phyloP scores from a whole-genome alignment of 2,113 vertebrate genomes.

The Larimichthys crocea region DNA sequence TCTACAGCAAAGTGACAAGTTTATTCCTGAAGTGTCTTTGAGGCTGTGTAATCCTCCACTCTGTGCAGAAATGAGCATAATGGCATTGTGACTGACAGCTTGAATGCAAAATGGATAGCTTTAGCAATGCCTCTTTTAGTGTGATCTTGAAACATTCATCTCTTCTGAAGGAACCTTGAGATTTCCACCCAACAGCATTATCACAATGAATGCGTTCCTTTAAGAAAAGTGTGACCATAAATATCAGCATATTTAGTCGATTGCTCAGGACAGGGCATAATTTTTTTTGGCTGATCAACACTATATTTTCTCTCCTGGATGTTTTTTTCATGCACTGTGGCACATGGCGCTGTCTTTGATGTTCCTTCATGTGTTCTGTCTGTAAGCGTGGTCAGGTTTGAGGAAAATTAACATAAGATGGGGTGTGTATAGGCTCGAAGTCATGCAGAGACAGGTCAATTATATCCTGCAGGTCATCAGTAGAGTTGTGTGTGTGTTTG shows the following conservation, averaged over 20 bases:
- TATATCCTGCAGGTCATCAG: constrained; percentile 66
- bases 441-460: constrained; percentile 56
- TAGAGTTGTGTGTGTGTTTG: constrained; percentile 51
- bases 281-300: constrained; percentile 5
- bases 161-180: constrained; percentile 47
- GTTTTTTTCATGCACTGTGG: constrained; percentile 25
- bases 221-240: constrained; percentile 16
- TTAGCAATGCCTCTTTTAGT: constrained; percentile 9
- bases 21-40: constrained; percentile 41
- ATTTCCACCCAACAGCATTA: constrained; percentile 21
- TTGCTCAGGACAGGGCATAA: not conserved
- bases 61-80: constrained; percentile 48
- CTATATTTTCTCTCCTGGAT: constrained; percentile 35
- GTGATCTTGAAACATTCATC: constrained; percentile 57
- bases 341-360: constrained; percentile 51
- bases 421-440: constrained; percentile 13
- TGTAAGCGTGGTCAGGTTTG: not conserved
- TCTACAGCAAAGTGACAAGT: constrained; percentile 38
- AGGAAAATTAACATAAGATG: constrained; percentile 60
- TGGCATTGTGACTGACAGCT: constrained; percentile 63
- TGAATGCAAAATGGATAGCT: constrained; percentile 59
- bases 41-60: constrained; percentile 26
- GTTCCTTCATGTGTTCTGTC: constrained; percentile 19
- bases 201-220: constrained; percentile 4
- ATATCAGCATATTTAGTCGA: constrained; percentile 24